Base-by-base conservation (phyloP, 2,888 invertebrate genomes). In the Ornithoptera priamus region DNA sequence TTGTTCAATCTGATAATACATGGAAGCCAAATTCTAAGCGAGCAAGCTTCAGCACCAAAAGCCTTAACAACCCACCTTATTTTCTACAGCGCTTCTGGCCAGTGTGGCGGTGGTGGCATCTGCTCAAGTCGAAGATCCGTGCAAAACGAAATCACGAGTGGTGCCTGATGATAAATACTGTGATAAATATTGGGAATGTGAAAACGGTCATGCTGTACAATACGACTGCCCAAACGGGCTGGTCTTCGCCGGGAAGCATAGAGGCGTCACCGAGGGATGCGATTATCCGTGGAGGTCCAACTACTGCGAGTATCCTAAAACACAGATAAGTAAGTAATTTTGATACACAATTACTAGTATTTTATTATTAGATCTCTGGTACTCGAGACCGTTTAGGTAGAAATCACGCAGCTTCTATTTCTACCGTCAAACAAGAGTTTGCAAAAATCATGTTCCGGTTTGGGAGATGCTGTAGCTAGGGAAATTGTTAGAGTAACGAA, bases 191-290 rank as follows among this genome's bases (percentile, higher is more conserved):
- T 97, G 97, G 97, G 97, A 97, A 85, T 97, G 97, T 81, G 96
- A 97, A 72, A 95, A 94, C 77, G 97, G 96, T 0, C 96, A 96
- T 82, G 95, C 97, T 0, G 95, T 97, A 74, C 93, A 97, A 71
- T 97, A 97, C 85, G 97, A 97, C 89, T 98, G 97, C 81, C 97
- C 97, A 68, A 98, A 97, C 81, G 97, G 97, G 0, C 92, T 97
- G 75, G 97, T 97, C 62, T 98, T 96, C 89, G 97, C 97, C 22
- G 97, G 97, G 5, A 97, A 97, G 84, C 96, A 97, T 80, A 93
- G 97, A 62, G 97, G 97, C 6, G 97, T 97, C 12, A 97, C 97
- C 1, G 97, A 97, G 81, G 97, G 97, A 2, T 97, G 97, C 81
- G 97, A 97, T 87, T 97, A 97, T 80, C 97, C 97, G 0, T 97